Conservation (phyloP, 2,888 invertebrate genomes). For the Adelognathus sp. region DNA sequence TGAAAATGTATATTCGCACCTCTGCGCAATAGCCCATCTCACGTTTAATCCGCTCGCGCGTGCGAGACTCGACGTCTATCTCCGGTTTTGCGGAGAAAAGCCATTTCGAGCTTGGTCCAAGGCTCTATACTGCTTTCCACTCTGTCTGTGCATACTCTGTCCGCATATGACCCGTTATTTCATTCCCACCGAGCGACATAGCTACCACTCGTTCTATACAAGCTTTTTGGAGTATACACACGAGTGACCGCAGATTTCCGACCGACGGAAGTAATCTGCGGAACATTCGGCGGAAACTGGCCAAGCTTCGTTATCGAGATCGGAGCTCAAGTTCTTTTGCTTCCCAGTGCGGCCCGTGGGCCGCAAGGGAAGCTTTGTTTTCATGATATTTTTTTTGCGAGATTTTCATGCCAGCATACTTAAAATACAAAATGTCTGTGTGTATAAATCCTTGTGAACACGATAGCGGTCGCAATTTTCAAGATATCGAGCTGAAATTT, state of each 20-base stretch:
- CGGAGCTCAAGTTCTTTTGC: not conserved
- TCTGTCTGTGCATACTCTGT: not conserved
- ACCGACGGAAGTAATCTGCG: constrained; percentile 55
- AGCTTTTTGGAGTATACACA: not conserved
- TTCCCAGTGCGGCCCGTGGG: too few relatives aligned
- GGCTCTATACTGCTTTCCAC: not conserved
- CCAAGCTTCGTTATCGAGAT: not conserved
- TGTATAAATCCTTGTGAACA: too few relatives aligned
- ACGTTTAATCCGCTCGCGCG: constrained; percentile 1
- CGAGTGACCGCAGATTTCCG: constrained; percentile 38
- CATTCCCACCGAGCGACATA: too few relatives aligned
- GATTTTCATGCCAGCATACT: too few relatives aligned
- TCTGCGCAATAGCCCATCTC: not conserved
- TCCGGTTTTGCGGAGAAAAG: constrained; percentile 30
- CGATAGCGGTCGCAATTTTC: too few relatives aligned
- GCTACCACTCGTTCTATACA: not conserved
- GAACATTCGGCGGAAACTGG: constrained; percentile 35
- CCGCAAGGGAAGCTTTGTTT: too few relatives aligned
- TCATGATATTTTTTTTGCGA: too few relatives aligned
- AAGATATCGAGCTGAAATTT: too few relatives aligned
- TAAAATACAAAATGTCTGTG: too few relatives aligned
- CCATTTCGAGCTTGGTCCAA: constrained; percentile 10
- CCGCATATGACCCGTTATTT: not conserved
- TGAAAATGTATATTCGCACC: not conserved
- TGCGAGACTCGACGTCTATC: constrained; percentile 10